Base-by-base conservation (phyloP, 2,888 invertebrate species). In the Lycia hirtaria region DNA sequence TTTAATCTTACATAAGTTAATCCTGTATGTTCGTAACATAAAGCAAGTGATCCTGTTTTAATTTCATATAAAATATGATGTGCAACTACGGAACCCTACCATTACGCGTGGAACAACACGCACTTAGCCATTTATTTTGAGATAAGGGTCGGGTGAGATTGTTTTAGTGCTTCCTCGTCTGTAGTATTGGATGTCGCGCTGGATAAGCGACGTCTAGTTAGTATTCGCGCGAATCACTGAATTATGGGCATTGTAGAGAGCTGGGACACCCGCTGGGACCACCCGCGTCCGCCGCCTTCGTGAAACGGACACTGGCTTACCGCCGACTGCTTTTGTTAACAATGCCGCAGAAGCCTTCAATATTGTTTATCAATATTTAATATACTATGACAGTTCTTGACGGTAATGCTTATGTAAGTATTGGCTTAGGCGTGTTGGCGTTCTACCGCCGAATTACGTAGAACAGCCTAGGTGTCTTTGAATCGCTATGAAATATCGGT, bases 191-290 rank as follows among this genome's bases (percentile, higher is more conserved):
- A 79, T 85, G 83, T 86, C 81, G 76, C 77, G 75, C 74, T 69
- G 75, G 83, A 83, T 84, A 87, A 84, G 64, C 73, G 73, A 75
- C 73, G 67, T 73, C 75, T 82, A 83, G 84, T 83, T 81, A 85
- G 82, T 80, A 78, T 85, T 87, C 77, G 85, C 82, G 88, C 82
- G 85, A 87, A 87, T 87, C 84, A 81, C 80, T 87, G 85, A 91
- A 81, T 88, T 88, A 91, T 90, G 83, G 80, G 71, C 78, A 80
- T 83, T 85, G 86, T 88, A 81, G 74, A 76, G 77, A 78, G 72
- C 60, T 77, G 64, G 74, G 77, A 72, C 81, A 69, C 90, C 90
- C 81, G 88, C 88, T 87, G 89, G 73, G 90, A 88, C 90, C 91
- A 89, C 91, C 89, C 89, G 88, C 76, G 83, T 72, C 63, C 65